These are phyloP conservation scores for Dicaeum eximium DNA, from an alignment of 2,113 vertebrate genomes.

Conservation along the genomic window DNA sequence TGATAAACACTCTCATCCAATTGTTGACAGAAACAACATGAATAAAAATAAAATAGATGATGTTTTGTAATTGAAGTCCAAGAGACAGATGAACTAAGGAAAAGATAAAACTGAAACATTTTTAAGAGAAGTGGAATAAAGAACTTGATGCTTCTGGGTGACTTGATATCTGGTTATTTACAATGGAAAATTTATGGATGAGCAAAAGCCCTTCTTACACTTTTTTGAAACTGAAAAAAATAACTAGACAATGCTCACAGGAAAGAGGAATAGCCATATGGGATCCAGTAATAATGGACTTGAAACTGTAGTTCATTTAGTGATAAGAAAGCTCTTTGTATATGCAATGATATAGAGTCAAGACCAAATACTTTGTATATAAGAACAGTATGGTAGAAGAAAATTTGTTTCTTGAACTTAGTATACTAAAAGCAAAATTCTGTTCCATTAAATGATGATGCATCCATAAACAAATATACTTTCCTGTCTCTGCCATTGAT, in stretches of 20 bases:
- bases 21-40: background rate
- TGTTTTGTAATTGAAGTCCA: background rate
- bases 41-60: background rate
- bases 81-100: background rate
- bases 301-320: background rate
- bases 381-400: background rate
- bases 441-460: background rate
- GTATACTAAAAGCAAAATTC: background rate
- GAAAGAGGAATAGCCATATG: background rate
- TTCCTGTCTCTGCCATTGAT: background rate
- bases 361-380: background rate
- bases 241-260: background rate
- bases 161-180: background rate
- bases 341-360: background rate
- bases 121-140: background rate
- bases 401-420: background rate
- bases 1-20: background rate
- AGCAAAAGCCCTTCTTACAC: background rate
- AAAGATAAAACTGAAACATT: background rate
- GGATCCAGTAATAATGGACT: background rate
- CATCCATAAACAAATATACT: background rate
- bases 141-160: background rate
- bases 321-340: background rate
- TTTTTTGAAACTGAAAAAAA: background rate
- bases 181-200: background rate